Evolutionary conservation across 1,140 invertebrate genomes (phyloP).

Genomic region (Microplitis demolitor): DNA sequence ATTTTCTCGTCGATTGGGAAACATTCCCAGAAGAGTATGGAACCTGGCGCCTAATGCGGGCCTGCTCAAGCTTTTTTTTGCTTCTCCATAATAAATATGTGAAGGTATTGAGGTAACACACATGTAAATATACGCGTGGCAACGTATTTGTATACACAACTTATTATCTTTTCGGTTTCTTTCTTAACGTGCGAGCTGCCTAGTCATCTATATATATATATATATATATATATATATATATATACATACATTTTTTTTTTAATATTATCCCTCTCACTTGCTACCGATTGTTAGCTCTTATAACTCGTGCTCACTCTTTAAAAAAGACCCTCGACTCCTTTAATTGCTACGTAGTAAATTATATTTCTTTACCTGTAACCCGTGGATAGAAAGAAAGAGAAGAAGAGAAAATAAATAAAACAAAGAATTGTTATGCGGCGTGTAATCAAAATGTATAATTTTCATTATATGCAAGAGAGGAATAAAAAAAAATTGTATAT

Average conservation of each 20-base stretch:
- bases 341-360: constrained; percentile 16
- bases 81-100: no score
- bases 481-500: background rate
- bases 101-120: background rate
- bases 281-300: background rate
- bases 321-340: background rate
- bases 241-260: background rate
- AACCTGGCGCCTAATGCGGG: background rate
- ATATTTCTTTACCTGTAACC: background rate
- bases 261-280: background rate
- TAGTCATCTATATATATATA: constrained; percentile 13
- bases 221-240: background rate
- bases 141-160: constrained; percentile 1
- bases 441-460: background rate
- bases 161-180: background rate
- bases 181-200: background rate
- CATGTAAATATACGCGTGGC: constrained; percentile 6
- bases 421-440: background rate
- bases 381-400: no score
- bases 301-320: no score
- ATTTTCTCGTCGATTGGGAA: constrained; percentile 10
- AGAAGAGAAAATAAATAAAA: background rate
- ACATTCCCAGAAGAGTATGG: background rate
- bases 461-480: background rate
- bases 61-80: background rate